Evolutionary conservation across 2,888 invertebrate genomes (phyloP), one percentile per base, ranked within the genome.

Genomic region (Coecobrya sp.): DNA sequence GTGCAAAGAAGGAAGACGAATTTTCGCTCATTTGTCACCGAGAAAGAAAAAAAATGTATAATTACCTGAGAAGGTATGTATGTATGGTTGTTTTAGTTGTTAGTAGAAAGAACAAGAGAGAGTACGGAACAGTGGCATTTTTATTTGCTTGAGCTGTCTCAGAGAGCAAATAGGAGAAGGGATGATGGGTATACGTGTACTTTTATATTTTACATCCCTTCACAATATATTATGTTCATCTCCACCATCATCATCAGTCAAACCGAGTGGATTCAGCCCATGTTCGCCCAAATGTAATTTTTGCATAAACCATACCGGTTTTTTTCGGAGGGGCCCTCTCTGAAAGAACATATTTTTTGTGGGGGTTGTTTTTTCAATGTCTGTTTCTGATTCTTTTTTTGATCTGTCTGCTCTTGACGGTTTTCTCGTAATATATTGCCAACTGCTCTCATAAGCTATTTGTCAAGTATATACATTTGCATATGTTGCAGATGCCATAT

Each of bases 351-450:
- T 45, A n/a, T n/a, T 79, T 81, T 55, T 81, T 81, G 81, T 81
- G 55, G 25, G 73, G 81, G 45, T 36, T 81, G 30, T 42, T 84
- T 52, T 62, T 42, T 91, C 42, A 30, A 45, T 88, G 65, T 86
- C 84, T 91, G 84, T 62, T 82, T 84, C 45, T 52, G 30, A 62
- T 84, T 59, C 36, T 88, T 76, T 76, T 86, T 59, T 88, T 91
- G 65, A 92, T 92, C 89, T 89, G 92, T 92, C 92, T 92, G 92
- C 42, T 84, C 73, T 68, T 92, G 92, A 92, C 88, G 92, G 92
- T 82, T 85, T 85, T 68, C 76, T 76, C 8, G 92, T 92, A 79
- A 92, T 68, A 89, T 92, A 92, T 92, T 92, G 79, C 92, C 68
- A 73, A 88, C 85, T 92, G 84, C 84, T 88, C 85, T 92, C 85